Evolutionary conservation across 2,113 vertebrate genomes (phyloP), one percentile per base, ranked within the genome.

Genomic region (Danio rerio): DNA sequence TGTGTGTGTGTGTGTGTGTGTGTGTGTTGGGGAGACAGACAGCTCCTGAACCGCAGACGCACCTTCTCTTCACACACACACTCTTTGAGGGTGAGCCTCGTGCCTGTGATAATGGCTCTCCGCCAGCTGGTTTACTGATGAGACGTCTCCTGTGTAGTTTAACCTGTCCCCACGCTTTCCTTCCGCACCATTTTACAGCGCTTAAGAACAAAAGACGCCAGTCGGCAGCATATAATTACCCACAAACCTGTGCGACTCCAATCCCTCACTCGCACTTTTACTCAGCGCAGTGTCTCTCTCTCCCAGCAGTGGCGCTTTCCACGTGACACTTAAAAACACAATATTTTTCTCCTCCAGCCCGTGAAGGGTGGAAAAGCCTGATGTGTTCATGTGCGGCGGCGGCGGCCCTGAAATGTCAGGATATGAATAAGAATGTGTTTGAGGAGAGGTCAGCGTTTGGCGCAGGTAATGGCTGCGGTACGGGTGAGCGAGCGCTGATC

Each of bases 231-330:
- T 77, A 40, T 77, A 77, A 77, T 77, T 63, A 63, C 86, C 81
- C 16, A 87, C 85, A 87, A 84, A 89, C 85, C 85, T 87, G 82
- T 83, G 40, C 7, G 56, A 16, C n/a, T 3, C 56, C n/a, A 11
- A 77, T 61, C 83, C 61, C 66, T 50, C 31, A 65, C 70, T 16
- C 6, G 76, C 85, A 70, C 80, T 77, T 77, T 77, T 61, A 62
- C 59, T 77, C 59, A 40, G n/a, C 12, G 59, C 74, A 20, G 6
- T 73, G 58, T 45, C 75, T 90, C 85, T 88, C 87, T 88, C 86
- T 66, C 80, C 12, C 80, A 45, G 68, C 88, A 70, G 31, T 91
- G 69, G 11, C 63, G 20, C 72, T 50, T 16, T 50, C 8, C 49
- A 63, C 59, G 18, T 77, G 74, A 50, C 74, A 50, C 58, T 49